Conservation (phyloP, 2,888 invertebrate genomes). For the Troilus luridus region DNA sequence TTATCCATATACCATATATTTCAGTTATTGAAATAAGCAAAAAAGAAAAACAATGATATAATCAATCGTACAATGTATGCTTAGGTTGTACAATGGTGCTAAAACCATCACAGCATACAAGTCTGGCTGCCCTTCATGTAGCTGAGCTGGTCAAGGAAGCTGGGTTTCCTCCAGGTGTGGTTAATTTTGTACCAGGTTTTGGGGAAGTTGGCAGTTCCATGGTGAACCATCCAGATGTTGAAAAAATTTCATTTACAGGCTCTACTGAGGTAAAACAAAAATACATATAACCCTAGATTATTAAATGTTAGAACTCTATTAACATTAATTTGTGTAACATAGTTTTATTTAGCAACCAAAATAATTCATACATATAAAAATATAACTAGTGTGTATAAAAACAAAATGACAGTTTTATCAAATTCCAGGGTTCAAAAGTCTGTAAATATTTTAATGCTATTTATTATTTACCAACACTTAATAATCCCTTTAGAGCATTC, state of each 20-base stretch:
- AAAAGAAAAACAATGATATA: not conserved
- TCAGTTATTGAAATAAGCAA: not conserved
- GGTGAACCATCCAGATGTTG: constrained; percentile 77
- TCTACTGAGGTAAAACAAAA: constrained; percentile 74
- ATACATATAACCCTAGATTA: not conserved
- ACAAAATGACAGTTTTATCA: too few relatives aligned
- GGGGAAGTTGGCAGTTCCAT: constrained; percentile 83
- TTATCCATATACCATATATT: not conserved
- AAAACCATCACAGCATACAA: constrained; percentile 90
- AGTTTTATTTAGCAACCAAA: not conserved
- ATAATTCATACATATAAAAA: too few relatives aligned
- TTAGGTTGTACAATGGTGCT: constrained; percentile 79
- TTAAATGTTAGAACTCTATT: not conserved
- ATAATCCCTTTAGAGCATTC: too few relatives aligned
- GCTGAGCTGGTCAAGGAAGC: constrained; percentile 83
- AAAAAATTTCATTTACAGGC: constrained; percentile 87
- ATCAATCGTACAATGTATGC: not conserved
- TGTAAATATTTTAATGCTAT: too few relatives aligned
- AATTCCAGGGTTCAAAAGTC: too few relatives aligned
- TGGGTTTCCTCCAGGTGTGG: constrained; percentile 84
- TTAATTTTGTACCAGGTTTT: constrained; percentile 83
- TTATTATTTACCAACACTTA: too few relatives aligned
- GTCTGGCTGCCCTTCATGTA: constrained; percentile 81
- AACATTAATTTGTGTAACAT: not conserved
- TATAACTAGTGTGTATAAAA: too few relatives aligned